Base-by-base conservation (phyloP, 2,797 vertebrate species). In the Menidia menidia region DNA sequence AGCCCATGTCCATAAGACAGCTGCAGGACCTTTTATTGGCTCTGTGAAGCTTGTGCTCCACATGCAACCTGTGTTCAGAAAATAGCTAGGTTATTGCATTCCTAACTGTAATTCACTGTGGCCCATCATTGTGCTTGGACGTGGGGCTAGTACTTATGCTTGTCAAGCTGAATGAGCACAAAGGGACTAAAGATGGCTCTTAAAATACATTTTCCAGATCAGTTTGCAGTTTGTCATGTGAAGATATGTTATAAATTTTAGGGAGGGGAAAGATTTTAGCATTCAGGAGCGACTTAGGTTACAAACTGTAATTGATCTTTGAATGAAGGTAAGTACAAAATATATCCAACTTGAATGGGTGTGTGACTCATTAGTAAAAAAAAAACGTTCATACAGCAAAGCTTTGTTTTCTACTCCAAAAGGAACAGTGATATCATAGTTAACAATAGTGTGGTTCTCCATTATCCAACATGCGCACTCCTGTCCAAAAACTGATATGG, bases 171-270 rank as follows among this genome's bases (percentile, higher is more conserved):
- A 77, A 82, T 84, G 63, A 83, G 78, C 77, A 68, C 53, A 78
- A 78, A 58, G 71, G 71, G 71, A 64, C 35, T 18, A 77, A 56
- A 66, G 80, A 82, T 87, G 84, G 81, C 56, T 35, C 19, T 33
- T 39, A 18, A 65, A 73, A 60, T 56, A 71, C 58, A 60, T 69
- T 78, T 60, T 35, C 54, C 30, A 4, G 30, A 70, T 64, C 35
- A 39, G 58, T 68, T 65, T 12, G 3, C 64, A 61, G 57, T 63
- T 43, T 10, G 50, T 64, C 56, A 33, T 57, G 13, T 15, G 58
- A 65, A 69, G 58, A 35, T 12, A 4, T 31, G 35, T 25, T 44
- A 58, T 75, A 32, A 13, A 12, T 63, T 56, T 18, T 35, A 31
- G 52, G 53, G 6, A 19, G 60, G 41, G 42, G 42, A 44, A 76